Conservation (phyloP, 2,888 invertebrate genomes). For the Cenopis cana region DNA sequence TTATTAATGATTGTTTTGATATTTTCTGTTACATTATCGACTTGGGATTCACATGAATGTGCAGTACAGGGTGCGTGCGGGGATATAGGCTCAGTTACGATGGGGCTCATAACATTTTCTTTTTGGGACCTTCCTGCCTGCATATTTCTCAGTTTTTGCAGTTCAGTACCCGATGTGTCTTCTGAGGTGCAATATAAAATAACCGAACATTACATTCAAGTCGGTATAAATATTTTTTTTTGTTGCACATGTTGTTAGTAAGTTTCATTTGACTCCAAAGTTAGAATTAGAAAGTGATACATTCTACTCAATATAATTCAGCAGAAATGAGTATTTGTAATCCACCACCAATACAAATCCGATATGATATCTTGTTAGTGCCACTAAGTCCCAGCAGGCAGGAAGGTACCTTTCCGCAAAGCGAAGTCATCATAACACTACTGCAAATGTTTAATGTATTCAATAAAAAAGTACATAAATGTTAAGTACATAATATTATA, state of each 20-base stretch:
- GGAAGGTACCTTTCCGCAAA: constrained; percentile 85
- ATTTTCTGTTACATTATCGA: constrained; percentile 46
- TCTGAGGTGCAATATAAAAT: constrained; percentile 85
- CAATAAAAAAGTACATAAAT: constrained; percentile 28
- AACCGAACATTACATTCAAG: constrained; percentile 73
- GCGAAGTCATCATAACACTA: constrained; percentile 81
- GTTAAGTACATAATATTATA: constrained; percentile 27
- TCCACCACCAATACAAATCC: constrained; percentile 76
- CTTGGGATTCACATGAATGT: constrained; percentile 54
- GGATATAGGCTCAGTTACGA: constrained; percentile 71
- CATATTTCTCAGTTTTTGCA: constrained; percentile 81
- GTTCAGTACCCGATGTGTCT: constrained; percentile 82
- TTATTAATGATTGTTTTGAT: constrained; percentile 44
- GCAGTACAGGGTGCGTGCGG: constrained; percentile 69
- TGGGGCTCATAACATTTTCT: constrained; percentile 76
- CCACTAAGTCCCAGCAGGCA: constrained; percentile 83
- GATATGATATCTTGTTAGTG: constrained; percentile 74
- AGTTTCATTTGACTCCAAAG: constrained; percentile 55
- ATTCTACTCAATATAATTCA: constrained; percentile 65
- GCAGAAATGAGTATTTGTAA: constrained; percentile 58
- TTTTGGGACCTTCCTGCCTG: constrained; percentile 89
- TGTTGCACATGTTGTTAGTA: constrained; percentile 63
- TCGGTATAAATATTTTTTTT: constrained; percentile 43
- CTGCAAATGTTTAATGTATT: constrained; percentile 57
- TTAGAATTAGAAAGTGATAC: constrained; percentile 72